Base-by-base conservation (phyloP, 2,888 invertebrate genomes). In the Lepidochrysops patricia region DNA sequence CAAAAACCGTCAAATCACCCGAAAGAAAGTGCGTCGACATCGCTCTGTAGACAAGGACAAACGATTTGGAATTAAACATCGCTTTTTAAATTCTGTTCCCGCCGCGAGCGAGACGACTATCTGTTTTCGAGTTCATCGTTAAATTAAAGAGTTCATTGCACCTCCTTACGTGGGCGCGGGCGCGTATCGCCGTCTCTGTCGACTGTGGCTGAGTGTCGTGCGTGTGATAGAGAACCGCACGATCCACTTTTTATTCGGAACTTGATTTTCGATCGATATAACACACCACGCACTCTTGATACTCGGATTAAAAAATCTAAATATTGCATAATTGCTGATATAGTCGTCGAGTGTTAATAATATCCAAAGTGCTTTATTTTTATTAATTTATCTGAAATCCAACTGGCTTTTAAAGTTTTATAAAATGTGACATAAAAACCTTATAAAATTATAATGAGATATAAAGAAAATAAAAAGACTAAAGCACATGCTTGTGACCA, bases 251-350 rank as follows among this genome's bases (percentile, higher is more conserved):
- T 86, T 87, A 82, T 79, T 77, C 75, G 71, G 77, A 81, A 79
- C 80, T 77, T 81, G 84, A 85, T 85, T 86, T 85, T 82, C 80
- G 85, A 85, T 83, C 84, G 80, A 77, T 82, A 76, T 79, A 81
- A 72, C 79, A 79, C 69, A 71, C 64, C 64, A 64, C 62, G 60
- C 63, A 54, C 65, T 77, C 72, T 85, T 85, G 84, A 68, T 81
- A 78, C 77, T 84, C 78, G 68, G 57, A 59, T 66, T 70, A 70
- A 70, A 27, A 1, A 48, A 60, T 59, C 61, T 67, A 66, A 27
- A 26, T 66, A 62, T 62, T 32, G 32, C 62, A 61, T 66, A 61
- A 65, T 63, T 62, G 57, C 23, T 56, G 4, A 62, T 62, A 63
- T 66, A 62, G 64, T 63, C 62, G 4, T n/a, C 13, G 13, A 4